phyloP scores from a whole-genome alignment of 2,888 invertebrate species.

The Volucella inflata region DNA sequence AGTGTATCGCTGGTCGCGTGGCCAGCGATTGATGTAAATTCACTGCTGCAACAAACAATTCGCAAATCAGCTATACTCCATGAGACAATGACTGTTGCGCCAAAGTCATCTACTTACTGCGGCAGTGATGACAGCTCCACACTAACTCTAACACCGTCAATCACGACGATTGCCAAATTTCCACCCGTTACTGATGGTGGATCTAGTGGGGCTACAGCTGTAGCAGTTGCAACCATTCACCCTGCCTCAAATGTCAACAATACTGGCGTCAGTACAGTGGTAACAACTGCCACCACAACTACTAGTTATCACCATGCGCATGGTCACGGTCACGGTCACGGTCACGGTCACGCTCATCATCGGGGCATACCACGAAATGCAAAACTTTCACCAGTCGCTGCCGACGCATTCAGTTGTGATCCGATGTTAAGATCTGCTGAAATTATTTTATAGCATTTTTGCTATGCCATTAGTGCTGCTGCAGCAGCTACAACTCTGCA shows the following conservation, averaged over 20 bases:
- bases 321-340: conserved; percentile 53
- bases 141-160: conserved; percentile 81
- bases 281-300: conserved; percentile 78
- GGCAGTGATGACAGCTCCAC: conserved; percentile 82
- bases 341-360: conserved; percentile 62
- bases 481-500: conserved; percentile 46
- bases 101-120: conserved; percentile 50
- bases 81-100: conserved; percentile 78
- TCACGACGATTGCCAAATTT: conserved; percentile 80
- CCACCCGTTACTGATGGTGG: conserved; percentile 76
- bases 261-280: conserved; percentile 69
- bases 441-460: conserved; percentile 82
- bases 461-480: conserved; percentile 19
- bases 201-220: conserved; percentile 71
- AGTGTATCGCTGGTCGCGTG: conserved; percentile 84
- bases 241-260: conserved; percentile 51
- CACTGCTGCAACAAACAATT: conserved; percentile 83
- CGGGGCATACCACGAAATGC: conserved; percentile 76
- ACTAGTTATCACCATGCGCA: conserved; percentile 78
- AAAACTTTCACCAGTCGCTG: conserved; percentile 78
- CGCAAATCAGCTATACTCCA: conserved; percentile 81
- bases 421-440: conserved; percentile 82
- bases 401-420: conserved; percentile 81
- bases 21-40: conserved; percentile 84
- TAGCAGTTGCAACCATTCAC: conserved; percentile 75